Conservation (phyloP, 2,888 invertebrate genomes). For the Drosophila putrida region DNA sequence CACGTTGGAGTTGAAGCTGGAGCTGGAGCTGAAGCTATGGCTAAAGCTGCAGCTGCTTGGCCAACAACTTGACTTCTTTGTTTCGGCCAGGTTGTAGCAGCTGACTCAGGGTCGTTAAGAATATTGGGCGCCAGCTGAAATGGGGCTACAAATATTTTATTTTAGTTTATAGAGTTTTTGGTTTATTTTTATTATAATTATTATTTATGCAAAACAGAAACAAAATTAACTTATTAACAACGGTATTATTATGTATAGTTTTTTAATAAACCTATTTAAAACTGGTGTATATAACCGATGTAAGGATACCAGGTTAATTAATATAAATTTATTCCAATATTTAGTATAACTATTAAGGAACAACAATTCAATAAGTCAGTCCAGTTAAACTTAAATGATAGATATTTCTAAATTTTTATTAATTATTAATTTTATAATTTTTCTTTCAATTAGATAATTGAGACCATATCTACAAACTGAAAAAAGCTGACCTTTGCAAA, state of each 20-base stretch:
- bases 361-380: too few species aligned
- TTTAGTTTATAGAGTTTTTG: not conserved
- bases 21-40: conserved; percentile 37
- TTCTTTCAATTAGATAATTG: too few species aligned
- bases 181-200: too few species aligned
- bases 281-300: too few species aligned
- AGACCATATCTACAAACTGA: too few species aligned
- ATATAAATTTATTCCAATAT: not conserved
- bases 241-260: not conserved
- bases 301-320: not conserved
- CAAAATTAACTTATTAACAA: too few species aligned
- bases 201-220: not conserved
- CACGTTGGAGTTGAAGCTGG: conserved; percentile 36
- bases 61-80: conserved; percentile 25
- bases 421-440: too few species aligned
- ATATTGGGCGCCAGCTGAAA: conserved; percentile 24
- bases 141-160: not conserved
- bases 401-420: too few species aligned
- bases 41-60: conserved; percentile 20
- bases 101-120: conserved; percentile 24
- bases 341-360: not conserved
- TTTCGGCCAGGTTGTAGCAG: conserved; percentile 13
- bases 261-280: not conserved
- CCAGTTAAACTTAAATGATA: too few species aligned
- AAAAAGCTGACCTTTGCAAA: too few species aligned